Evolutionary conservation across 2,888 invertebrate species (phyloP), one percentile per base, ranked within the genome.

Genomic region (Creontiades dilutus): DNA sequence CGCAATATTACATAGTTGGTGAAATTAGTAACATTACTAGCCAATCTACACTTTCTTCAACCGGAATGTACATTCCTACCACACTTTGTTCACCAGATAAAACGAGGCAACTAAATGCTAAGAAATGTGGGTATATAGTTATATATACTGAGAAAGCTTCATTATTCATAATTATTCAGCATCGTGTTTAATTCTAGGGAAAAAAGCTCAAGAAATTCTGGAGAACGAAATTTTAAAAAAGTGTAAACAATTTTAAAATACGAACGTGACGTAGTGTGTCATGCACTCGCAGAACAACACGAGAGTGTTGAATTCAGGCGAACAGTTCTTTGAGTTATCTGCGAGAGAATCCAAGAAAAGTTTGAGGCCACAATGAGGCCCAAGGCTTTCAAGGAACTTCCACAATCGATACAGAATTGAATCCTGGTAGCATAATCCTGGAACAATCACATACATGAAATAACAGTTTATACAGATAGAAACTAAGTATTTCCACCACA

Each of bases 201-300:
- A 7, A 4, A 37, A 37, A 2, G 37, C 37, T 37, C 37, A 37
- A 37, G 37, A 37, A 2, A 37, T 37, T 37, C 37, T 37, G 3
- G 37, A 37, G 37, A 4, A 7, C 37, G 7, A 7, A 37, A 37
- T 37, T 37, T 4, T 4, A 37, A 37, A 37, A 37, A 37, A 37
- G 2, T 37, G 7, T 37, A 37, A 37, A 37, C 37, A 37, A 37
- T 37, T 37, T 14, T 52, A n/a, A 61, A n/a, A 61, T 16, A 94
- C 97, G 96, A 94, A 99, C 98, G 98, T 98, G 89, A 99, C 97
- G 93, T 98, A 97, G 94, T 99, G 98, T 19, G 98, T 97, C 95
- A 99, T 98, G 92, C 98, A 97, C 93, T 99, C 99, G 91, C 97
- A 96, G 93, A 99, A 99, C 0, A 99, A 94, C 93, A 98, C 97